A percentile compares a stretch with the other conserved stretches of the same genome.
Conservation (phyloP, 2,113 vertebrate species). For the mouse (Mus musculus) region DNA sequence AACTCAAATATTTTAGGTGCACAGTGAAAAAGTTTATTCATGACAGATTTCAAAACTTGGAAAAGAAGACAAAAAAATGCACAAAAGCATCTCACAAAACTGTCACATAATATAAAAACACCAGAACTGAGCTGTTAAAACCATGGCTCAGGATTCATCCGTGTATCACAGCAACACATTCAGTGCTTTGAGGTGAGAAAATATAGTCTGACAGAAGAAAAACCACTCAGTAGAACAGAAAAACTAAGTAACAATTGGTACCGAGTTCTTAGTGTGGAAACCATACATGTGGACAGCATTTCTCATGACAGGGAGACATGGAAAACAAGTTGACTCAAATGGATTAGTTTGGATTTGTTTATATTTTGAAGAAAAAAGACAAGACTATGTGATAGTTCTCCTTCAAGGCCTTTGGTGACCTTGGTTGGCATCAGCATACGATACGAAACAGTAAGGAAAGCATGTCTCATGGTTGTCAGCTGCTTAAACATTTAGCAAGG, state of each 20-base stretch:
- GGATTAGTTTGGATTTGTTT: not conserved
- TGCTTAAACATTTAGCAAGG: constrained; percentile 62
- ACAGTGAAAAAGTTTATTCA: constrained; percentile 90
- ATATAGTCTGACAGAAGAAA: constrained; percentile 70
- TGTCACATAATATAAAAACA: constrained; percentile 84
- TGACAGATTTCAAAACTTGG: constrained; percentile 75
- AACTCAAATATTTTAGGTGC: constrained; percentile 76
- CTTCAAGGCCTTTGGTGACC: constrained; percentile 34
- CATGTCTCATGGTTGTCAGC: constrained; percentile 13
- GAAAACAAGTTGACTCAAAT: constrained; percentile 26
- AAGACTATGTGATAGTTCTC: constrained; percentile 32
- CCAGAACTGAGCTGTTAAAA: constrained; percentile 75
- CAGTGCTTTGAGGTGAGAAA: constrained; percentile 70
- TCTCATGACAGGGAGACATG: not conserved
- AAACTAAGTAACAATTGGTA: constrained; percentile 54
- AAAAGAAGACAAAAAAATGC: constrained; percentile 78
- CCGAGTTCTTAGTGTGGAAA: constrained; percentile 69
- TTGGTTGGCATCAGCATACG: not conserved
- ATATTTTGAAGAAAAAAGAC: constrained; percentile 57
- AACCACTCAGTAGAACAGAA: constrained; percentile 67
- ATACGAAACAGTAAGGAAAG: not conserved
- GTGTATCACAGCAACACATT: constrained; percentile 75
- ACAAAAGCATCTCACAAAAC: constrained; percentile 84
- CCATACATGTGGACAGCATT: constrained; percentile 47
- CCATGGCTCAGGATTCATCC: constrained; percentile 67